Conservation (phyloP, 2,113 vertebrate genomes). For the Lampris incognitus region DNA sequence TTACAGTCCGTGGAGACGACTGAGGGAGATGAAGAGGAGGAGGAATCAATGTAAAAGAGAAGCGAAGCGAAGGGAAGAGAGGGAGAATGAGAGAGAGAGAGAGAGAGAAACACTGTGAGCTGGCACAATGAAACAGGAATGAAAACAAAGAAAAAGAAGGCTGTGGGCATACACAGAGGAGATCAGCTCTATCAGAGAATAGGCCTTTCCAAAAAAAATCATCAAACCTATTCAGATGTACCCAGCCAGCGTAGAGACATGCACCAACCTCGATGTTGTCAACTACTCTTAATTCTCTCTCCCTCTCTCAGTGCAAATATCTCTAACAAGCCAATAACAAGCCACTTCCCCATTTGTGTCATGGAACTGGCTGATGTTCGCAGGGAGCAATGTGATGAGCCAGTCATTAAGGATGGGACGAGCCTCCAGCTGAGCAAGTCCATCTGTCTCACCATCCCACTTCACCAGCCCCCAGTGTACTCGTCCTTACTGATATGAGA, state of each 20-base stretch:
- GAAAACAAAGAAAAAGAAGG: conserved; percentile 37
- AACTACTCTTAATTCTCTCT: conserved; percentile 10
- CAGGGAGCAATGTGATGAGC: conserved; percentile 23
- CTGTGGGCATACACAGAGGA: conserved; percentile 26
- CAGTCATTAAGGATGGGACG: conserved; percentile 22
- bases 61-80: conserved; percentile 1
- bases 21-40: neutral
- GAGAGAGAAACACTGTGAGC: conserved; percentile 22
- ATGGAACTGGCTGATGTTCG: neutral
- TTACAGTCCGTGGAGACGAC: conserved; percentile 54
- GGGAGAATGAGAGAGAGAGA: conserved; percentile 39
- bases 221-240: conserved; percentile 25
- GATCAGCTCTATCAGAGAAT: conserved; percentile 36
- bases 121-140: conserved; percentile 31
- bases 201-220: conserved; percentile 33
- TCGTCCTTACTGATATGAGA: conserved; percentile 30
- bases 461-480: conserved; percentile 13
- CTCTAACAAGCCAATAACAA: neutral
- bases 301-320: conserved; percentile 7
- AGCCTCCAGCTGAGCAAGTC: conserved; percentile 17
- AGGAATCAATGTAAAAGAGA: neutral
- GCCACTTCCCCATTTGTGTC: conserved; percentile 1
- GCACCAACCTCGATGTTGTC: conserved; percentile 28
- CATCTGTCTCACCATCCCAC: conserved; percentile 15
- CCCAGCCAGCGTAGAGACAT: conserved; percentile 19